Percentiles rank a stretch among this genome's conserved stretches.
These are phyloP conservation scores for Rotaria socialis DNA, from an alignment of 2,888 invertebrate species.

Conservation along the genomic window DNA sequence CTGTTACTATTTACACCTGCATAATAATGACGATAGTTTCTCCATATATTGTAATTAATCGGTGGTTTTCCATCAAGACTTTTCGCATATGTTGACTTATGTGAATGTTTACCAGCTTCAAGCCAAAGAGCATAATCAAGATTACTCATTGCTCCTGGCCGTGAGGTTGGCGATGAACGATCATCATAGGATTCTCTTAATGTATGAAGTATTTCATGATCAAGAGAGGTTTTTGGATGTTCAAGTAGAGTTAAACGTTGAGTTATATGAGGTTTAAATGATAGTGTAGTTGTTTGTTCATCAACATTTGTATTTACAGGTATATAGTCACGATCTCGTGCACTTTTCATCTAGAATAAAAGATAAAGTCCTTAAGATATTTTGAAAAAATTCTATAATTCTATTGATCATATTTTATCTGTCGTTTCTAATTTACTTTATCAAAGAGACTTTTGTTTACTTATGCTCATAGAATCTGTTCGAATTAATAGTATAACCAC, in stretches of 20 bases:
- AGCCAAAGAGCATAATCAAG: constrained; percentile 27
- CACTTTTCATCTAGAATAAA: neutral
- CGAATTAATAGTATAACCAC: no score
- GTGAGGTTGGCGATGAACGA: neutral
- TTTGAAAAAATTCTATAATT: no score
- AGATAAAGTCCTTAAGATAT: neutral
- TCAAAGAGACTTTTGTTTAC: no score
- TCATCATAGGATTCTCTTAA: neutral
- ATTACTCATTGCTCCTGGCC: neutral
- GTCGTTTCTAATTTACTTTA: no score
- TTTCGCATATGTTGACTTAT: constrained; percentile 3
- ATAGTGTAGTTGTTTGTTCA: neutral
- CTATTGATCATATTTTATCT: no score
- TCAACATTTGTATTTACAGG: neutral
- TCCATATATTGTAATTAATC: constrained; percentile 29
- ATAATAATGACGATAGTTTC: constrained; percentile 21
- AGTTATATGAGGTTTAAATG: constrained; percentile 24
- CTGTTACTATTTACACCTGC: neutral
- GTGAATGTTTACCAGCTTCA: constrained; percentile 17
- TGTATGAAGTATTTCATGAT: constrained; percentile 28
- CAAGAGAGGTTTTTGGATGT: constrained; percentile 18
- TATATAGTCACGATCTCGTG: neutral
- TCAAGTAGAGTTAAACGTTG: neutral
- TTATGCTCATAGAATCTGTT: no score
- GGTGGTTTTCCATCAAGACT: constrained; percentile 33